These are phyloP conservation scores for Acutogordius australiensis DNA, from an alignment of 2,888 invertebrate species.

Conservation along the genomic window DNA sequence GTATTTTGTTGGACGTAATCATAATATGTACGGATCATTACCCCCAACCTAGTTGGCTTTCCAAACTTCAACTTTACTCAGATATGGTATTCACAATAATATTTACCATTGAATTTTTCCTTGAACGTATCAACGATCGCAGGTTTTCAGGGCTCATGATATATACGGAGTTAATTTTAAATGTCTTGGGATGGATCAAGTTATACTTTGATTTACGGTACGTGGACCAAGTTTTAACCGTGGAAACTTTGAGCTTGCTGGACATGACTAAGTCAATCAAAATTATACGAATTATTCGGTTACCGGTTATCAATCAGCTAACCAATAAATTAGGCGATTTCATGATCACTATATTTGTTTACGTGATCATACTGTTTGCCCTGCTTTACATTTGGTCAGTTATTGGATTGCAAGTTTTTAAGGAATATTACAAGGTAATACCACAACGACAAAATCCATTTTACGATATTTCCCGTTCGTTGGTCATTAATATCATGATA, in stretches of 20 bases:
- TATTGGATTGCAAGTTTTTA: not conserved
- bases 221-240: not conserved
- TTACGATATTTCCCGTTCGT: not conserved
- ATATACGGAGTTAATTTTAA: not conserved
- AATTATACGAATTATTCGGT: not conserved
- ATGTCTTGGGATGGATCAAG: not conserved
- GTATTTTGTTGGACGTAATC: not conserved
- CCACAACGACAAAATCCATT: not conserved
- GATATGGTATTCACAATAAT: not conserved
- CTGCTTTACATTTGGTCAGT: not conserved
- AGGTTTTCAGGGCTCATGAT: not conserved
- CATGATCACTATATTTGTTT: slow-evolving; percentile 1
- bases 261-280: not conserved
- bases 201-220: not conserved
- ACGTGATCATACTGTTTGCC: not conserved
- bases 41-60: not conserved
- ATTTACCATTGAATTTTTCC: not conserved
- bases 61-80: not conserved
- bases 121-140: not conserved
- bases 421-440: not conserved
- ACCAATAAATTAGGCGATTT: slow-evolving; percentile 1
- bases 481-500: slow-evolving; percentile 5
- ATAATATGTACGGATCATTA: slow-evolving; percentile 3
- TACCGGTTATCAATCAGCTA: not conserved
- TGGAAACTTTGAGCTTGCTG: not conserved